Base-by-base conservation (phyloP, 2,797 vertebrate species). In the Mormyrops boulengeri region DNA sequence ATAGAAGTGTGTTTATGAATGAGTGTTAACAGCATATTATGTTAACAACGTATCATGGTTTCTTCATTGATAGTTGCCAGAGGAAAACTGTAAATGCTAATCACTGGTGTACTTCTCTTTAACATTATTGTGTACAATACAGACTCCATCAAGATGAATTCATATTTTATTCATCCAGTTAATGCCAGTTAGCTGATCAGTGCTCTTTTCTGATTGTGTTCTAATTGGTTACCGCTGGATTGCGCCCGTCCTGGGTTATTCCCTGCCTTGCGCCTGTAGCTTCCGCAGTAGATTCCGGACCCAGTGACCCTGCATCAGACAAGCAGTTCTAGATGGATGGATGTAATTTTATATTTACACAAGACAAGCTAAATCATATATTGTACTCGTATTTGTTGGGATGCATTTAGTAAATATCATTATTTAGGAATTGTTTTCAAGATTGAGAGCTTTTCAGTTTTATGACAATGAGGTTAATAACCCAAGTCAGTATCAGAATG, bases 401-500 rank as follows among this genome's bases (percentile, higher is more conserved):
- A 69, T 69, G 14, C 26, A 34, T 30, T 30, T 69, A 26, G 26
- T 69, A 66, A 69, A 69, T 30, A 69, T 30, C 11, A 69, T 30
- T 69, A 69, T 69, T 69, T 69, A 69, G 11, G 62, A 69, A 69
- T 69, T 69, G 26, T 69, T 69, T 69, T 69, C 62, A 69, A 30
- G 26, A 34, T 12, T 69, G 22, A 66, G 62, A 66, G 62, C 26
- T 69, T 69, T 69, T 69, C 62, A 11, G 26, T 69, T 73, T 87
- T 87, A 77, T 90, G 26, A 47, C 62, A 19, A 26, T 4, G n/a
- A 38, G 19, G 19, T 55, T 87, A 53, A 55, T 88, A 82, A 90
- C 57, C 38, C 17, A 55, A 69, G 19, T 19, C 50, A 44, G n/a
- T 88, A 22, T 87, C 22, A 41, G 11, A 88, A 26, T 17, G 30